Conservation (phyloP, 2,113 vertebrate species). For the Elgaria multicarinata region DNA sequence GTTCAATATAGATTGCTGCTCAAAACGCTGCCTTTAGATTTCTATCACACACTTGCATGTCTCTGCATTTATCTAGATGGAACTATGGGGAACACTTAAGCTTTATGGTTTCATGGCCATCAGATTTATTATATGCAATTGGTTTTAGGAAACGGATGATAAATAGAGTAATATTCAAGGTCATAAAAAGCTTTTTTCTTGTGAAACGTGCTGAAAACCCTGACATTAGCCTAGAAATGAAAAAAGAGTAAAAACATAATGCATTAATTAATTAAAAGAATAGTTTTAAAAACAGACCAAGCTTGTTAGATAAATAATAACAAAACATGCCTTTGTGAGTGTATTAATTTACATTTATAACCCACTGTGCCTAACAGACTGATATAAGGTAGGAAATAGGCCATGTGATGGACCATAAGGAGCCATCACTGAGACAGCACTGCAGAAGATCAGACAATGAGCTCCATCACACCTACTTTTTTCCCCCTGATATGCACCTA, state of each 20-base stretch:
- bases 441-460: neutral
- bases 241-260: neutral
- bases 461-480: too few relatives aligned
- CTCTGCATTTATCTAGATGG: neutral
- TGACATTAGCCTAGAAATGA: neutral
- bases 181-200: slow-evolving; percentile 10
- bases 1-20: neutral
- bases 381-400: neutral
- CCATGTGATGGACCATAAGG: neutral
- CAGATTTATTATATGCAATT: slow-evolving; percentile 33
- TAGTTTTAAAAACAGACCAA: neutral
- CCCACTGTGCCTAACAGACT: neutral
- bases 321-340: neutral
- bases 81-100: slow-evolving; percentile 4
- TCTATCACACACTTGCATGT: slow-evolving; percentile 9
- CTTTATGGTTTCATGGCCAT: slow-evolving; percentile 24
- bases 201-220: neutral
- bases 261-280: neutral
- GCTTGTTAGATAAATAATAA: neutral
- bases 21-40: slow-evolving; percentile 9
- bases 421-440: neutral
- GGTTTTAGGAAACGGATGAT: slow-evolving; percentile 29
- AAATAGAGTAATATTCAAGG: slow-evolving; percentile 3
- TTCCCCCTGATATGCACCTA: too few relatives aligned
- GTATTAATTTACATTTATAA: neutral